Evolutionary conservation across 2,797 vertebrate genomes (phyloP).

Genomic region (Sebastes glaucus): DNA sequence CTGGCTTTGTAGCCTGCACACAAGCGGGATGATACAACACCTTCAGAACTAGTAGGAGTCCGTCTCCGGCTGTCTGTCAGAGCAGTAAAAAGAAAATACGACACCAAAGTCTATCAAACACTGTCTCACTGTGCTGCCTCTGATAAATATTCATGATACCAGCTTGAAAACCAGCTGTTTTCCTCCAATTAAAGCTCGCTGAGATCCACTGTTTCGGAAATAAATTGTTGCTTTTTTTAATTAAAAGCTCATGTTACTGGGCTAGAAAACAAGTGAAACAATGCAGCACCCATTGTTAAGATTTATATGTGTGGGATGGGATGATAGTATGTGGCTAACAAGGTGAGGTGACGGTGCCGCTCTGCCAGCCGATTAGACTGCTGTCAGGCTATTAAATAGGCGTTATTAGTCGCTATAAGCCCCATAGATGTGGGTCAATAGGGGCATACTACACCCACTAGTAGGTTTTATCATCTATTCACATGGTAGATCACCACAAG

Average conservation of each 20-base stretch:
- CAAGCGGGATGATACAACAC: conserved; percentile 44
- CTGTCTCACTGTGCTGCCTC: conserved; percentile 64
- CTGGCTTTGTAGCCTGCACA: conserved; percentile 50
- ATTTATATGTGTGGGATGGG: conserved; percentile 37
- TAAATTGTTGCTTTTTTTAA: conserved; percentile 74
- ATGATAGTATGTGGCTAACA: conserved; percentile 37
- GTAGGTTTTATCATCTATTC: too few relatives aligned
- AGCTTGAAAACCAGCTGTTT: conserved; percentile 84
- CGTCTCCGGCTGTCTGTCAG: conserved; percentile 46
- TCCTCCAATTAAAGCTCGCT: conserved; percentile 75
- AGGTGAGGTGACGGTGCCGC: neutral
- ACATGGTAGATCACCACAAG: too few relatives aligned
- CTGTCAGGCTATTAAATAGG: too few relatives aligned
- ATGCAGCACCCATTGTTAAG: conserved; percentile 41
- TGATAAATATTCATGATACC: conserved; percentile 82
- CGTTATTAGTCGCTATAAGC: too few relatives aligned
- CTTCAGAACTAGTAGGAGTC: conserved; percentile 61
- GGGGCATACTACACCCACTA: too few relatives aligned
- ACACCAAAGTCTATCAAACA: conserved; percentile 66
- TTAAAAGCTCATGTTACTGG: conserved; percentile 38
- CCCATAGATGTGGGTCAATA: too few relatives aligned
- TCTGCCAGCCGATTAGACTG: neutral
- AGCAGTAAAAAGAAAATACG: conserved; percentile 11
- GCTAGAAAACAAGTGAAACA: conserved; percentile 43
- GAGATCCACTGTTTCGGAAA: conserved; percentile 73